A percentile compares a stretch with the other conserved stretches of the same genome.
Evolutionary conservation across 2,113 vertebrate species (phyloP).

Genomic region (Lutjanus erythropterus): DNA sequence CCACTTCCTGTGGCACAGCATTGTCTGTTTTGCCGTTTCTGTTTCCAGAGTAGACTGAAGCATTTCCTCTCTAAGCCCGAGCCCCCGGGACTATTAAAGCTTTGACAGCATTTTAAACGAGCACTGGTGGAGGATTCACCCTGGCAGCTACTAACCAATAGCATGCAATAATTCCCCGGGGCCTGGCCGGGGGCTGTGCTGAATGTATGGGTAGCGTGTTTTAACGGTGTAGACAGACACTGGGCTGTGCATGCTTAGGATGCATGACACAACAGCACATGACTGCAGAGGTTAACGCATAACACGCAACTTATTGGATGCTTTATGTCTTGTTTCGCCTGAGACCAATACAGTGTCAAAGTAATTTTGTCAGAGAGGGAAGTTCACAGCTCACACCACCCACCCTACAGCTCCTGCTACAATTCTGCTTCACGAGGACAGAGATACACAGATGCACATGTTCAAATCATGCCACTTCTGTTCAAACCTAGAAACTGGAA

Average conservation of each 20-base stretch:
- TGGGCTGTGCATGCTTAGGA: constrained; percentile 54
- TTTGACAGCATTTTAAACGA: constrained; percentile 76
- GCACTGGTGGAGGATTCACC: constrained; percentile 65
- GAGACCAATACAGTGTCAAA: constrained; percentile 69
- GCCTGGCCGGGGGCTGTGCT: constrained; percentile 16
- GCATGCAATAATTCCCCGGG: constrained; percentile 63
- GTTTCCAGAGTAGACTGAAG: constrained; percentile 58
- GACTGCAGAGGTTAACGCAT: constrained; percentile 65
- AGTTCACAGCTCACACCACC: constrained; percentile 54
- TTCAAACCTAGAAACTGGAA: constrained; percentile 7
- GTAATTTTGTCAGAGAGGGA: constrained; percentile 54
- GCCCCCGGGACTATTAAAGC: constrained; percentile 70
- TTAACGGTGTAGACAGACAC: constrained; percentile 50
- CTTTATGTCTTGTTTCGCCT: constrained; percentile 71
- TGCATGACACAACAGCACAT: constrained; percentile 67
- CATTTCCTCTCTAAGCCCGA: constrained; percentile 54
- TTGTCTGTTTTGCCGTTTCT: constrained; percentile 52
- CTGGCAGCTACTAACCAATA: constrained; percentile 70
- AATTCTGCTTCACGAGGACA: constrained; percentile 18
- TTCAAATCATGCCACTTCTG: background rate
- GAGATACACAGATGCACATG: constrained; percentile 3
- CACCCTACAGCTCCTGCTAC: constrained; percentile 28
- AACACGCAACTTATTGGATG: constrained; percentile 54
- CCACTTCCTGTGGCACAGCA: constrained; percentile 17
- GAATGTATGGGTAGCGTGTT: constrained; percentile 51